Evolutionary conservation across 1,140 invertebrate genomes (phyloP).

Genomic region (Drosophila sucinea): DNA sequence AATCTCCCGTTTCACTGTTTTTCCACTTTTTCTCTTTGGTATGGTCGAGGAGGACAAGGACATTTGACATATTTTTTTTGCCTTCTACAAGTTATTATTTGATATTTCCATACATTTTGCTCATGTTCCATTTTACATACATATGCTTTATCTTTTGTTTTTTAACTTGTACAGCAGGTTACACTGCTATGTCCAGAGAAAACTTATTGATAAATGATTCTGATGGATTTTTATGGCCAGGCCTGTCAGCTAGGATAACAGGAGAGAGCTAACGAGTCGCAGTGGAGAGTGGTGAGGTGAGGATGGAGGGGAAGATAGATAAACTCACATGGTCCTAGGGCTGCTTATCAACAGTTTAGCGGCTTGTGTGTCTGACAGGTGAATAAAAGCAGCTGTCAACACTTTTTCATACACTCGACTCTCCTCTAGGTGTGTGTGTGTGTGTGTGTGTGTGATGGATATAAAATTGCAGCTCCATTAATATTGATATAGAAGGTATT

Average conservation of each 20-base stretch:
- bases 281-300: neutral
- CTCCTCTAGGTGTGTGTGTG: constrained; percentile 23
- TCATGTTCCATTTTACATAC: constrained; percentile 6
- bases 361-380: constrained; percentile 75
- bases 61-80: constrained; percentile 54
- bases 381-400: constrained; percentile 80
- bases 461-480: constrained; percentile 53
- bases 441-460: neutral
- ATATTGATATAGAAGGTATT: constrained; percentile 64
- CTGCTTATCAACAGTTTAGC: constrained; percentile 79
- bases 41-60: neutral
- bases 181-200: constrained; percentile 1
- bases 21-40: neutral
- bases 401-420: constrained; percentile 48
- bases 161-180: constrained; percentile 20
- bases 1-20: constrained; percentile 38
- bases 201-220: constrained; percentile 77
- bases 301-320: neutral
- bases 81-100: constrained; percentile 60
- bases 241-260: constrained; percentile 35
- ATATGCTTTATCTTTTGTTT: constrained; percentile 13
- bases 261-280: neutral
- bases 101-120: constrained; percentile 63
- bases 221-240: constrained; percentile 75
- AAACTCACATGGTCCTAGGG: constrained; percentile 53